Evolutionary conservation across 2,888 invertebrate genomes (phyloP).

Genomic region (Suillia variegata): DNA sequence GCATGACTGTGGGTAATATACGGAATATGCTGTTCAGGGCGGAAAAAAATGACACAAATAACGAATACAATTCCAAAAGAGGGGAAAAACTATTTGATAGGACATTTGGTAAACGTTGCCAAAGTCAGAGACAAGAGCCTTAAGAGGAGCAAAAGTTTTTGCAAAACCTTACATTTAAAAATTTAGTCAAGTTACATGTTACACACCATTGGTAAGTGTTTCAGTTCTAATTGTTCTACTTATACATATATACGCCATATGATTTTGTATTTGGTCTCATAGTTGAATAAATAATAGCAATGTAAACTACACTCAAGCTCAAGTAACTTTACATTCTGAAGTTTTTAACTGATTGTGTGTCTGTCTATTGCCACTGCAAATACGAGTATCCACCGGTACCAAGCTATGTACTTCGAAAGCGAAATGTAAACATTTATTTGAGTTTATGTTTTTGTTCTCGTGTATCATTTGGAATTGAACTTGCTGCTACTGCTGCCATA

Average conservation of each 20-base stretch:
- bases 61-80: conserved; percentile 6
- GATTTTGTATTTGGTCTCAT: no score
- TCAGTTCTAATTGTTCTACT: no score
- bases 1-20: conserved; percentile 19
- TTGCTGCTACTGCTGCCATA: conserved; percentile 51
- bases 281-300: no score
- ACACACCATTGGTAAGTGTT: no score
- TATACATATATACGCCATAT: no score
- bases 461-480: conserved; percentile 41
- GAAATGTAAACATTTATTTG: neutral
- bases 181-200: no score
- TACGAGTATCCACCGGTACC: conserved; percentile 34
- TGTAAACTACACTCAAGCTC: no score
- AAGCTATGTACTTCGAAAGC: conserved; percentile 28
- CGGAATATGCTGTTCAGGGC: conserved; percentile 30
- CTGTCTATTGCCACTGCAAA: conserved; percentile 47
- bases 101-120: no score
- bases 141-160: no score
- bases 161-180: no score
- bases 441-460: conserved; percentile 36
- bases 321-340: conserved; percentile 32
- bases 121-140: no score
- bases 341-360: conserved; percentile 54
- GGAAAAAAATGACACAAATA: conserved; percentile 15
- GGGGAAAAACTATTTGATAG: no score